Evolutionary conservation across 1,140 invertebrate genomes (phyloP).

Genomic region (Copidosoma floridanum): DNA sequence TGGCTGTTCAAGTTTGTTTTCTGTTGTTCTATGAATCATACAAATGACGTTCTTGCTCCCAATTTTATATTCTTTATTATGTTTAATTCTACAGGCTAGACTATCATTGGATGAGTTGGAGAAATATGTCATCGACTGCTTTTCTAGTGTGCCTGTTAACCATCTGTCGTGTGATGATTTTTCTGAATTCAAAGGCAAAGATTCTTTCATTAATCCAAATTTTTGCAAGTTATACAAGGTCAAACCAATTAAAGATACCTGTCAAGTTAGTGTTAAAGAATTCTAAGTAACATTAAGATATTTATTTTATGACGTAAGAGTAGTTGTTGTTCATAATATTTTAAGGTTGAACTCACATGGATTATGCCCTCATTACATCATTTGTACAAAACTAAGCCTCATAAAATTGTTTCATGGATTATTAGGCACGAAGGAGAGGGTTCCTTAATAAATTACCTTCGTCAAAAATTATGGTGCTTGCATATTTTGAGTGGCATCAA

Average conservation of each 20-base stretch:
- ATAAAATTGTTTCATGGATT: constrained; percentile 77
- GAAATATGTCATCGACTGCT: constrained; percentile 63
- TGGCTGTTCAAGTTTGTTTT: constrained; percentile 70
- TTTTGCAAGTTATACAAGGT: constrained; percentile 79
- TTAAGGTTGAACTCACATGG: constrained; percentile 75
- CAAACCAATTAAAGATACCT: constrained; percentile 73
- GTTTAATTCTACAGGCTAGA: constrained; percentile 61
- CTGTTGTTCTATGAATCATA: too few species aligned
- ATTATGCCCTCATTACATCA: constrained; percentile 68
- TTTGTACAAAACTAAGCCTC: constrained; percentile 74
- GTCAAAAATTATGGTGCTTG: constrained; percentile 80
- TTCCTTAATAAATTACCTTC: constrained; percentile 79
- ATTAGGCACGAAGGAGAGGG: constrained; percentile 86
- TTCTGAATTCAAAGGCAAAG: background rate
- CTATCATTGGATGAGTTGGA: constrained; percentile 75
- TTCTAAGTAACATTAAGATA: background rate
- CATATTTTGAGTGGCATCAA: constrained; percentile 74
- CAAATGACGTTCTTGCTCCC: too few species aligned
- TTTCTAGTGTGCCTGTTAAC: constrained; percentile 67
- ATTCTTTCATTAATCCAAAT: background rate
- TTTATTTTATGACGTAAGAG: background rate
- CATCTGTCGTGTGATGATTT: too few species aligned
- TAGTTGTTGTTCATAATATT: constrained; percentile 16
- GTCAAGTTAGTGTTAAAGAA: too few species aligned
- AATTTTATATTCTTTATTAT: background rate